These are phyloP conservation scores for Sylvia atricapilla DNA, from an alignment of 2,113 vertebrate species.

Conservation along the genomic window DNA sequence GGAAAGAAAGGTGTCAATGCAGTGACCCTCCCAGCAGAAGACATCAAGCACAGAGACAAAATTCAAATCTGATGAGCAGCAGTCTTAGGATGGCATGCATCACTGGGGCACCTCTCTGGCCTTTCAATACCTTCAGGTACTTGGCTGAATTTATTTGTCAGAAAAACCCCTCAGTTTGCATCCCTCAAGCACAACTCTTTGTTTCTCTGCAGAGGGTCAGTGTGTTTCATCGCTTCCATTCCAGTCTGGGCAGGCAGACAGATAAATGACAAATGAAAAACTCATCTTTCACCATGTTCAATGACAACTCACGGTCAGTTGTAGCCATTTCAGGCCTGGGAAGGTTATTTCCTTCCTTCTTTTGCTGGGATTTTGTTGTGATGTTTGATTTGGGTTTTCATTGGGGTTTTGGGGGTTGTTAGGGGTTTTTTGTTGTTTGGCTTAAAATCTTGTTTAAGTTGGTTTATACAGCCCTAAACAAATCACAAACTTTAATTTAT, in stretches of 20 bases:
- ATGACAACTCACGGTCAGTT: neutral
- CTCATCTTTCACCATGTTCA: neutral
- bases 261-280: neutral
- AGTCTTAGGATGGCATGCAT: neutral
- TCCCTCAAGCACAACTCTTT: neutral
- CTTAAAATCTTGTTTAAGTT: neutral
- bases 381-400: neutral
- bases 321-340: neutral
- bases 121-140: neutral
- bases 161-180: neutral
- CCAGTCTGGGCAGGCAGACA: neutral
- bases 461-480: neutral
- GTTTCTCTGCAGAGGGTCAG: neutral
- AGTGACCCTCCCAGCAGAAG: neutral
- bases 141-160: neutral
- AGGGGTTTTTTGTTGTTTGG: neutral
- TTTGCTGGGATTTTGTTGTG: neutral
- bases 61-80: neutral
- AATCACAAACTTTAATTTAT: neutral
- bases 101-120: neutral
- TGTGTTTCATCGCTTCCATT: neutral
- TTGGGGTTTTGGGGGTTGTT: rapidly evolving
- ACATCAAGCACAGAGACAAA: rapidly evolving
- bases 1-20: neutral
- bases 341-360: neutral